These are phyloP conservation scores for Tinea trinotella DNA, from an alignment of 2,888 invertebrate species.

Conservation along the genomic window DNA sequence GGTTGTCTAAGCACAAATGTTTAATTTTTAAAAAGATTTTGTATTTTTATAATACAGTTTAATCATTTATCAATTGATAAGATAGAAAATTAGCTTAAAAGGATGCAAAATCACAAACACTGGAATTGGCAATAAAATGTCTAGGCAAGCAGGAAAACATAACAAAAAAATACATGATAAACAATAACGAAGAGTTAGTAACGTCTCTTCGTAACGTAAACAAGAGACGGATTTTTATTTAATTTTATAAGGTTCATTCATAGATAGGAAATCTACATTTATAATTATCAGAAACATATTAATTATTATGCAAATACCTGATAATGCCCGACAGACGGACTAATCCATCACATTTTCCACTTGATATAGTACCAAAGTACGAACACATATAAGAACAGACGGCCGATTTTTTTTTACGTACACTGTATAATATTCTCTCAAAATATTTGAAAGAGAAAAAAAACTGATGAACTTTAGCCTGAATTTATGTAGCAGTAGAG, in stretches of 20 bases:
- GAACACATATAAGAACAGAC: no score
- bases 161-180: neutral
- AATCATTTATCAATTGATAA: conserved; percentile 9
- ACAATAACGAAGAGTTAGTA: neutral
- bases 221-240: neutral
- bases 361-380: no score
- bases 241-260: neutral
- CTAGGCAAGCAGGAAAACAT: neutral
- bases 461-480: no score
- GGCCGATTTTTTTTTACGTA: no score
- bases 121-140: neutral
- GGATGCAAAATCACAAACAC: conserved; percentile 1
- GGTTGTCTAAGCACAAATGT: neutral
- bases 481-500: no score
- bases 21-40: neutral
- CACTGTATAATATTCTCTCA: no score
- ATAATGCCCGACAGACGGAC: neutral
- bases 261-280: neutral
- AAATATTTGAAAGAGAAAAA: no score
- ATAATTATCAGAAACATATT: neutral
- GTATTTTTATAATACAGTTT: conserved; percentile 4
- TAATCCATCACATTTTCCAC: neutral
- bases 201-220: neutral
- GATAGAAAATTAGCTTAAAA: conserved; percentile 4
- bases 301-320: neutral